Conservation (phyloP, 2,113 vertebrate species). For the Bujurquina vittata region DNA sequence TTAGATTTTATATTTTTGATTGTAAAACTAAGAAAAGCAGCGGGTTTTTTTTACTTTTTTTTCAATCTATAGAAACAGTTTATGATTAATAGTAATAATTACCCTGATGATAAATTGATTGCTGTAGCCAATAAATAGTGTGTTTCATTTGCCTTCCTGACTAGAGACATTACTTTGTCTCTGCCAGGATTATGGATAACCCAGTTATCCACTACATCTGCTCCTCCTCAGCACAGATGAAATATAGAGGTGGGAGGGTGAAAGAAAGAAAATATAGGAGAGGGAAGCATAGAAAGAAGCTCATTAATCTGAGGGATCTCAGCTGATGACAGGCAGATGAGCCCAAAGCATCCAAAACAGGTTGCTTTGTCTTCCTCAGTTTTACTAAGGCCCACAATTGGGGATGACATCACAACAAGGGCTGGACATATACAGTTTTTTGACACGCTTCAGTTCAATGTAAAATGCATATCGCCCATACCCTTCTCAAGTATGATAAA, state of each 20-base stretch:
- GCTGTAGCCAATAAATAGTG: not conserved
- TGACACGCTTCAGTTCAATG: not conserved
- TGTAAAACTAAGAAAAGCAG: not conserved
- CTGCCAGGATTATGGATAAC: slow-evolving; percentile 46
- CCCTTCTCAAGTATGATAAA: not conserved
- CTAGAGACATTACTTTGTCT: slow-evolving; percentile 17
- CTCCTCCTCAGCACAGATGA: slow-evolving; percentile 28
- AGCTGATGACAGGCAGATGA: slow-evolving; percentile 15
- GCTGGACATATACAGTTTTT: not conserved
- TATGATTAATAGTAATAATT: not conserved
- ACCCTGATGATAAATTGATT: not conserved
- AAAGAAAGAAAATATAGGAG: not conserved
- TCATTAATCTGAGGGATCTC: slow-evolving; percentile 19
- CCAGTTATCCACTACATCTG: slow-evolving; percentile 16
- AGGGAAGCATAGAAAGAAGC: not conserved
- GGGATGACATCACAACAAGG: not conserved
- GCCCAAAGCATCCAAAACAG: slow-evolving; percentile 22
- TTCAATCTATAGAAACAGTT: not conserved
- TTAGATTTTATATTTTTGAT: not conserved
- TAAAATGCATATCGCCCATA: not conserved
- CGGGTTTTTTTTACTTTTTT: not conserved
- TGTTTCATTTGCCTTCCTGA: not conserved
- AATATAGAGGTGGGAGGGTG: slow-evolving; percentile 19
- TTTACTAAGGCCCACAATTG: not conserved
- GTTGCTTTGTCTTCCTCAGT: not conserved